Evolutionary conservation across 2,113 vertebrate genomes (phyloP).

Genomic region (Carollia perspicillata): DNA sequence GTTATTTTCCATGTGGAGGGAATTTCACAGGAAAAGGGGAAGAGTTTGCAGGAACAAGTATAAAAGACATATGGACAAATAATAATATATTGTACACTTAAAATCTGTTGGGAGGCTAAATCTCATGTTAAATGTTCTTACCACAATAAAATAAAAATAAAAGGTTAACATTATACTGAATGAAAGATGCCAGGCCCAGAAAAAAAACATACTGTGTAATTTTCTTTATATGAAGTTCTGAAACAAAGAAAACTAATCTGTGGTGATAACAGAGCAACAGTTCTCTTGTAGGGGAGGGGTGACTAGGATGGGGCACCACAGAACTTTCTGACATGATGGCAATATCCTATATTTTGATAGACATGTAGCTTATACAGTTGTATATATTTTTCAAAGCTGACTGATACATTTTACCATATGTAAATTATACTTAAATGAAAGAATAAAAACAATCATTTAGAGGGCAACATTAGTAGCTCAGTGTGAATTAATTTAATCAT

Average conservation of each 20-base stretch:
- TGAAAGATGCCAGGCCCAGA: background rate
- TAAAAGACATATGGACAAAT: too few relatives aligned
- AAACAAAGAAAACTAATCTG: background rate
- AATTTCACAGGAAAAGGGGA: too few relatives aligned
- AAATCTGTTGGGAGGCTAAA: background rate
- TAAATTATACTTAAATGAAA: background rate
- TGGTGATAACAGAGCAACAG: background rate
- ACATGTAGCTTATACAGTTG: background rate
- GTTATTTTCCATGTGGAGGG: too few relatives aligned
- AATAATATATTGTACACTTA: background rate
- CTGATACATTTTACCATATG: background rate
- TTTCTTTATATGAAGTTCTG: background rate
- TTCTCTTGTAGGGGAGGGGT: background rate
- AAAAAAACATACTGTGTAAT: background rate
- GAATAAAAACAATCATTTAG: background rate
- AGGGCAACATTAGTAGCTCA: background rate
- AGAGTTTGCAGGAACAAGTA: too few relatives aligned
- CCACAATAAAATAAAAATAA: background rate
- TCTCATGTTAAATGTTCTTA: background rate
- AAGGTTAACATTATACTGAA: background rate
- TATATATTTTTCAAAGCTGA: background rate
- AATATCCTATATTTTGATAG: background rate
- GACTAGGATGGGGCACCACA: background rate
- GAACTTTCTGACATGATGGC: background rate
- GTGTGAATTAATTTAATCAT: background rate